Evolutionary conservation across 2,113 vertebrate species (phyloP), one percentile per base, ranked within the genome.

Genomic region (Castor canadensis): DNA sequence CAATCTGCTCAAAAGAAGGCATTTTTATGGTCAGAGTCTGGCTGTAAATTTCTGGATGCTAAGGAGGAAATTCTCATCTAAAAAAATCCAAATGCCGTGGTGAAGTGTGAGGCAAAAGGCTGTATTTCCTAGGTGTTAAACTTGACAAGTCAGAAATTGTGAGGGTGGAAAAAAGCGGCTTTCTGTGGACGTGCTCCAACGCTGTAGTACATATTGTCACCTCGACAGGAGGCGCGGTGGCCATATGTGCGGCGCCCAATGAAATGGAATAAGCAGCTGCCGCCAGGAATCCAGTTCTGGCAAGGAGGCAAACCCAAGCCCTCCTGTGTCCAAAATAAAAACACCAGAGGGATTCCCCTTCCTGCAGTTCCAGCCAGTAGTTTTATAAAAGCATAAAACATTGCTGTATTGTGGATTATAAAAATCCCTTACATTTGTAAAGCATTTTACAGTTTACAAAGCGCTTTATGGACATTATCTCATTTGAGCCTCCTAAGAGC

Each of bases 251-350:
- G 38, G 94, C 88, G 77, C 92, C 40, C 86, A 54, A 6, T 0
- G 71, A 97, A 73, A 98, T 97, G 97, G 96, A 97, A 98, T 97
- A 97, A 98, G 97, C 98, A 98, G 98, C 98, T 98, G 98, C 16
- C 32, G 93, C 96, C 96, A 97, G 96, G 97, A 98, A 98, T 98
- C 96, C 96, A 93, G 97, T 98, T 98, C 96, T 97, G 98, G 97
- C 96, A 97, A 95, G 89, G 93, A 97, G 94, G 88, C 97, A 96
- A 95, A 94, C 93, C 96, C 95, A 9, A 0, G 87, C 94, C 92
- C 80, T 97, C 96, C 97, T 98, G 95, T 95, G 98, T 87, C 92
- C 96, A 97, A 97, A 91, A 96, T 98, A 96, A 96, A 98, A 98
- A 98, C 98, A 98, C 97, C 95, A 87, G 94, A 95, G 98, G 97